Base-by-base conservation (phyloP, 1,140 invertebrate genomes). In the Drosophila athabasca region DNA sequence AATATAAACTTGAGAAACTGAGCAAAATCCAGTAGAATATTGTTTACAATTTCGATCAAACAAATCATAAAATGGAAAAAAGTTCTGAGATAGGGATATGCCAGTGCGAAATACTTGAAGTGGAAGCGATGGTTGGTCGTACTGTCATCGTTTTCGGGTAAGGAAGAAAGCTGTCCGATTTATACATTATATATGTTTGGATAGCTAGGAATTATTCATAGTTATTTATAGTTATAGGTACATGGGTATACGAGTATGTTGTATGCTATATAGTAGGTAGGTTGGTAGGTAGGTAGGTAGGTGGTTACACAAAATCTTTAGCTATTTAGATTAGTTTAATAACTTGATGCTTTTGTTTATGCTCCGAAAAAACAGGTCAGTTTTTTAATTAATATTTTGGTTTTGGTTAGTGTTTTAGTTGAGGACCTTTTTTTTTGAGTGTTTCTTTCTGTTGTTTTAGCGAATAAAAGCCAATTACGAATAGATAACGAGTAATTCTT, bases 401-500 rank as follows among this genome's bases (percentile, higher is more conserved):
- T 74, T 35, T n/a, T 62, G 54, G 58, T 79, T 78, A 75, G 79
- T 82, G 60, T 76, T 62, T 77, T 84, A 70, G 74, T 75, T 41
- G 41, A 9, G 17, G 39, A 8, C 46, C 13, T 17, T 62, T 39
- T 62, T 39, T 19, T 60, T 65, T 45, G 39, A 31, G 41, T 49
- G 26, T 35, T 35, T 31, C 43, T 58, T 17, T 66, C 35, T 70
- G n/a, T 68, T 64, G 53, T 45, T 61, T 66, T 84, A 87, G 62
- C 77, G 31, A 62, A 72, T 85, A 43, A 49, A 87, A 81, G 68
- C 82, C 81, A 84, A 87, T 85, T 77, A 77, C 46, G 65, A 69
- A 65, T 60, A 84, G 55, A 48, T 52, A 74, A 74, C 65, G 60
- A 81, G 64, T 73, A 62, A 62, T 77, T 73, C 50, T 62, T 71